A percentile compares a stretch with the other conserved stretches of the same genome.
Conservation (phyloP, 2,113 vertebrate genomes). For the Dendropsophus ebraccatus region DNA sequence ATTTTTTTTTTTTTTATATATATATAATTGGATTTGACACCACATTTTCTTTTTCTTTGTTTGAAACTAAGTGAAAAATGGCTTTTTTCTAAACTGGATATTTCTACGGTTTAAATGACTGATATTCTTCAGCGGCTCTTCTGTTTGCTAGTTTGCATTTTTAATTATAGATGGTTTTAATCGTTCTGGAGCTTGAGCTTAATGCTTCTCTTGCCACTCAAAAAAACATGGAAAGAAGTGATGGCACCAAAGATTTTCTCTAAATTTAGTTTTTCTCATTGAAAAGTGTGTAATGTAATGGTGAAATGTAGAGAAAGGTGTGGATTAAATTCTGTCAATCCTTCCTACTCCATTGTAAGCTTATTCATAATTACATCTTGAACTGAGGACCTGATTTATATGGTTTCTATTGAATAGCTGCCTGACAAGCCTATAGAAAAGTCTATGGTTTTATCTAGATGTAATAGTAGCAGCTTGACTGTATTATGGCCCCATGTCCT, state of each 20-base stretch:
- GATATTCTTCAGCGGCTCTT: background rate
- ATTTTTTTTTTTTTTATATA: no score
- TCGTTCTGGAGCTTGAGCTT: background rate
- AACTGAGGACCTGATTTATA: no score
- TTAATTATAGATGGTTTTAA: background rate
- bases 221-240: background rate
- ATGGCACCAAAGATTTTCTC: background rate
- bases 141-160: background rate
- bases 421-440: no score
- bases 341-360: background rate
- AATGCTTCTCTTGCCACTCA: background rate
- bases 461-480: no score
- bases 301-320: background rate
- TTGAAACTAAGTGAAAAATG: background rate
- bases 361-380: no score
- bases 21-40: background rate
- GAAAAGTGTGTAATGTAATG: background rate
- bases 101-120: background rate
- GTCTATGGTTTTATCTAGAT: no score
- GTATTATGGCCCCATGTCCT: no score
- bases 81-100: background rate
- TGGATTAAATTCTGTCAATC: background rate
- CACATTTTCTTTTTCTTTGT: background rate
- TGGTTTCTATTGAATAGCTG: no score
- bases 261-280: background rate